phyloP scores from a whole-genome alignment of 2,113 vertebrate genomes.

The Ptyas mucosa region DNA sequence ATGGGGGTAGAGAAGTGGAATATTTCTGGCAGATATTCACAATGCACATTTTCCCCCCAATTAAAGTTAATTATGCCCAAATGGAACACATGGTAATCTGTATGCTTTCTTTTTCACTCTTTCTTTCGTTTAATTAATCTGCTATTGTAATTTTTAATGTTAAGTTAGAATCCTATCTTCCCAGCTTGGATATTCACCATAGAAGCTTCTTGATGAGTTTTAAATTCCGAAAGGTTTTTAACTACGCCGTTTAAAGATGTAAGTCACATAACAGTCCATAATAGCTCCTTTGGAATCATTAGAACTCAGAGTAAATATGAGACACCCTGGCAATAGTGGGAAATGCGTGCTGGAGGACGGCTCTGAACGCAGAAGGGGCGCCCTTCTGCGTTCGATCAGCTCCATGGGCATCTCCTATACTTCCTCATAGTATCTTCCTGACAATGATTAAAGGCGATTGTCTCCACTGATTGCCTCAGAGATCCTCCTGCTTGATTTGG shows the following conservation, averaged over 20 bases:
- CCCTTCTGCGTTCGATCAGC: conserved; percentile 54
- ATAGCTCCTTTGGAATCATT: conserved; percentile 69
- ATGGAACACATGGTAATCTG: conserved; percentile 38
- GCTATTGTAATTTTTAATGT: conserved; percentile 42
- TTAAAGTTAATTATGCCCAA: conserved; percentile 44
- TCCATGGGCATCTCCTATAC: conserved; percentile 59
- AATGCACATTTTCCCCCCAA: conserved; percentile 13
- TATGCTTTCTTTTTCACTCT: fast-evolving
- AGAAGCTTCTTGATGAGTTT: conserved; percentile 65
- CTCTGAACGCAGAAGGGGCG: conserved; percentile 45
- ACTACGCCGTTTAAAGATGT: conserved; percentile 60
- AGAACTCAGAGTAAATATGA: conserved; percentile 66
- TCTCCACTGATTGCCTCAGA: conserved; percentile 50
- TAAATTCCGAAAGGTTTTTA: conserved; percentile 53
- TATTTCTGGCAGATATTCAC: neutral
- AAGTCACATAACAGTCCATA: conserved; percentile 67
- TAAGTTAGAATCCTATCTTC: conserved; percentile 56
- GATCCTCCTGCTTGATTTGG: conserved; percentile 54
- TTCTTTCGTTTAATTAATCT: neutral
- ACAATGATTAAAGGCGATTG: conserved; percentile 63
- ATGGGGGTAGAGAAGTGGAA: conserved; percentile 2
- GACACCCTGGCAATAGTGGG: conserved; percentile 60
- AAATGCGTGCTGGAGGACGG: conserved; percentile 59
- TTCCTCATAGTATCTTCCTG: conserved; percentile 53
- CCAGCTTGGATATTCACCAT: conserved; percentile 58